Evolutionary conservation across 2,113 vertebrate species (phyloP), one percentile per base, ranked within the genome.

Genomic region (cattle (Bos taurus)): DNA sequence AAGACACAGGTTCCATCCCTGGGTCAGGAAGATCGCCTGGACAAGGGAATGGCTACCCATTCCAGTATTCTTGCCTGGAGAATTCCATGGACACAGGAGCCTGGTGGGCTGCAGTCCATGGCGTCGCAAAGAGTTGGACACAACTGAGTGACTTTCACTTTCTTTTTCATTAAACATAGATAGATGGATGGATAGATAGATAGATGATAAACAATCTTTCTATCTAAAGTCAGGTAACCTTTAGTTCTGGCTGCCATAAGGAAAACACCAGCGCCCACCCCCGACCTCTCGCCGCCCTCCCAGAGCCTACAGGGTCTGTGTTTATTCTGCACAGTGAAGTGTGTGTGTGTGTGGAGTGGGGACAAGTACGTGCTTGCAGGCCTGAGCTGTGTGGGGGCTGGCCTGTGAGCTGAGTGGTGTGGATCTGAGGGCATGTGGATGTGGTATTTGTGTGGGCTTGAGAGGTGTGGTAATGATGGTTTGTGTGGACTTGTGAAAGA

Each of bases 401-500:
- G 52, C 46, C 48, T 71, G 33, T 12, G 6, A 88, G 91, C 89
- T 26, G 59, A 90, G 81, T n/a, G 33, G 74, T 90, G 17, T 88
- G 87, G 96, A 40, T 94, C 94, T 96, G 59, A 95, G 82, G 40
- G 86, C 60, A 50, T 89, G 62, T 57, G 90, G 88, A 67, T 92
- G 84, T 80, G 86, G 56, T 91, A 94, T 97, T 91, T 94, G 97
- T 96, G 89, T 88, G 88, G 94, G 94, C 84, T 88, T 71, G 67
- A 87, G 60, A 89, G 81, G 82, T 97, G 94, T 95, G 67, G 93
- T 83, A 90, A 94, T 90, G 78, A 83, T n/a, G 57, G 78, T 94
- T 84, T 97, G 97, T 96, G 71, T 56, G 62, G 86, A 97, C 91
- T 94, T 97, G 96, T 94, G 71, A 94, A 89, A 91, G 82, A 54